Evolutionary conservation across 2,888 invertebrate species (phyloP).

Genomic region (Argyra leucocephala): DNA sequence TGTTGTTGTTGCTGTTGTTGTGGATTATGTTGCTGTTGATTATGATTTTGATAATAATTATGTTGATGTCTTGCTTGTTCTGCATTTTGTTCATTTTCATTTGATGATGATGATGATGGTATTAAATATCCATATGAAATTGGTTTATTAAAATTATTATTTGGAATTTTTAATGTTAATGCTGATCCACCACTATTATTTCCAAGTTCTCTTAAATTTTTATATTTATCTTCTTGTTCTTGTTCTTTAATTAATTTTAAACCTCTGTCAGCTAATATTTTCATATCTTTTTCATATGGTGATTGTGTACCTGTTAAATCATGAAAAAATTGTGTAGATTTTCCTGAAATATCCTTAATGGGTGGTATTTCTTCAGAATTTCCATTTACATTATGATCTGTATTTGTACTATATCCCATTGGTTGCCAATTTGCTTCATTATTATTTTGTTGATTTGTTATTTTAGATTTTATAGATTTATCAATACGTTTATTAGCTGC

Average conservation of each 20-base stretch:
- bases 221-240: not conserved
- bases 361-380: not conserved
- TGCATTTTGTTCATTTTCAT: not conserved
- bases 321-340: not conserved
- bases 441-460: not conserved
- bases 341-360: not conserved
- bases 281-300: not conserved
- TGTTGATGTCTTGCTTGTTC: not conserved
- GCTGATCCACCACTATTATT: not conserved
- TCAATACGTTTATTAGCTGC: not conserved
- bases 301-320: not conserved
- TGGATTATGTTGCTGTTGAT: too few species aligned
- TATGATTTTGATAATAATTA: not conserved
- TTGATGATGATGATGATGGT: not conserved
- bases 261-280: not conserved
- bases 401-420: not conserved
- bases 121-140: not conserved
- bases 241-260: not conserved
- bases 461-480: not conserved
- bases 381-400: not conserved
- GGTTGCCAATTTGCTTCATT: not conserved
- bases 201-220: not conserved
- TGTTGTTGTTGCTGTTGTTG: not conserved
- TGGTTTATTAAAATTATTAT: not conserved
- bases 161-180: slow-evolving; percentile 2